A percentile compares a stretch with the other conserved stretches of the same genome.
These are phyloP conservation scores for Puffinus mauretanicus DNA, from an alignment of 2,113 vertebrate genomes.

Conservation along the genomic window DNA sequence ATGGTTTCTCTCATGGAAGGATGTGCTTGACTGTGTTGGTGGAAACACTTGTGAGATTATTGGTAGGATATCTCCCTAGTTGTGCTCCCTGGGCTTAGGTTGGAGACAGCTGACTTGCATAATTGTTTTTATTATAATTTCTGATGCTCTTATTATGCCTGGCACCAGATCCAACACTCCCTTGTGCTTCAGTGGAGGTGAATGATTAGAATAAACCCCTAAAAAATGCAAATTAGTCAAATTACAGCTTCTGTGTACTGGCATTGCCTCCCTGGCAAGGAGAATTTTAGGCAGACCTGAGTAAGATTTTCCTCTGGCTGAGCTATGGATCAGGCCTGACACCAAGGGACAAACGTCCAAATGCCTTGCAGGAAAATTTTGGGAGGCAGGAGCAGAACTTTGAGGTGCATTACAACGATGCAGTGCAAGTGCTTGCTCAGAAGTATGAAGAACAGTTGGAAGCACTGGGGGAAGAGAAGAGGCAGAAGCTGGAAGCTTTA, in stretches of 20 bases:
- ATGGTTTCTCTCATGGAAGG: constrained; percentile 13
- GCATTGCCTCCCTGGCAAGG: background rate
- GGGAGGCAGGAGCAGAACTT: constrained; percentile 90
- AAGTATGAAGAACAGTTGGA: constrained; percentile 82
- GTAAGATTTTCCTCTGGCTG: background rate
- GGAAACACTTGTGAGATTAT: background rate
- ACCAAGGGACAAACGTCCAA: background rate
- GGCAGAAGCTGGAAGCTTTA: constrained; percentile 85
- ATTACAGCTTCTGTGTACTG: background rate
- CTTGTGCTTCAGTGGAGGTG: background rate
- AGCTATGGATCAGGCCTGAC: background rate
- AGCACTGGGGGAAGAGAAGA: constrained; percentile 87
- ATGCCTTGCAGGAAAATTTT: constrained; percentile 89
- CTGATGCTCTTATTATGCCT: background rate
- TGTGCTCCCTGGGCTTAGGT: background rate
- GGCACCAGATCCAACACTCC: background rate
- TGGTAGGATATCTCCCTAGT: background rate
- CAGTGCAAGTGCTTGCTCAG: constrained; percentile 88
- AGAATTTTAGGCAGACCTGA: background rate
- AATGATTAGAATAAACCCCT: background rate
- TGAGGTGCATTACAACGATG: constrained; percentile 88
- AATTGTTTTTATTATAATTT: background rate
- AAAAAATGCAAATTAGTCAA: background rate
- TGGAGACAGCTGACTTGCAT: background rate
- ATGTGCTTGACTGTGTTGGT: background rate